Percentiles rank a stretch among this genome's conserved stretches.
These are phyloP conservation scores for Athalia circularis DNA, from an alignment of 2,888 invertebrate species.

Conservation along the genomic window DNA sequence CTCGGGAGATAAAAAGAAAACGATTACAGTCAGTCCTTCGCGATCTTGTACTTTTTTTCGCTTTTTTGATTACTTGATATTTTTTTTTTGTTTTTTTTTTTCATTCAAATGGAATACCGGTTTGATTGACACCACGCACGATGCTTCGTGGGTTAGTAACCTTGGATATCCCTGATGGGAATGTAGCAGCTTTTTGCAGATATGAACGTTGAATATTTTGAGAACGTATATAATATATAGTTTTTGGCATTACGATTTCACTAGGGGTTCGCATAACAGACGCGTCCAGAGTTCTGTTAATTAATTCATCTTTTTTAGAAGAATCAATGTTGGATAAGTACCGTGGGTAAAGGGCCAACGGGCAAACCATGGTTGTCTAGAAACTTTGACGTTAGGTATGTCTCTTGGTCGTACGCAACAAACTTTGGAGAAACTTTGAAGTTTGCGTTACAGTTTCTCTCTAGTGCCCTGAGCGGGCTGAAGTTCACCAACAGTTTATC, in stretches of 20 bases:
- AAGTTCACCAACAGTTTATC: conserved; percentile 33
- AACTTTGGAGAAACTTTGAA: conserved; percentile 35
- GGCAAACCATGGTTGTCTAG: conserved; percentile 6
- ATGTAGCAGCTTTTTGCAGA: no score
- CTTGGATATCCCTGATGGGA: no score
- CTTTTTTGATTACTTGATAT: no score
- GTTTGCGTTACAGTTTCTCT: conserved; percentile 34
- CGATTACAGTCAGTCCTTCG: not conserved
- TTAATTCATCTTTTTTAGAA: conserved; percentile 22
- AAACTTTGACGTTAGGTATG: conserved; percentile 36
- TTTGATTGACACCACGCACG: conserved; percentile 24
- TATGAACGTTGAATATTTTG: no score
- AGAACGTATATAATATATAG: no score
- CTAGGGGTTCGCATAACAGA: not conserved
- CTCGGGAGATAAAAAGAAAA: not conserved
- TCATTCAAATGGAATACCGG: conserved; percentile 29
- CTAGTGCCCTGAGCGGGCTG: not conserved
- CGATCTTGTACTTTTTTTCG: conserved; percentile 7
- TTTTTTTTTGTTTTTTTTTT: not conserved
- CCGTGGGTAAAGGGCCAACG: conserved; percentile 34
- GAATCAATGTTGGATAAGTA: conserved; percentile 20
- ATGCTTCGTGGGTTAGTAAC: not conserved
- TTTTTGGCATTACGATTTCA: no score
- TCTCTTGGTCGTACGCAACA: conserved; percentile 29
- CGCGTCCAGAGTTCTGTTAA: conserved; percentile 11